phyloP scores from a whole-genome alignment of 2,113 vertebrate species.

The Pedetes capensis region DNA sequence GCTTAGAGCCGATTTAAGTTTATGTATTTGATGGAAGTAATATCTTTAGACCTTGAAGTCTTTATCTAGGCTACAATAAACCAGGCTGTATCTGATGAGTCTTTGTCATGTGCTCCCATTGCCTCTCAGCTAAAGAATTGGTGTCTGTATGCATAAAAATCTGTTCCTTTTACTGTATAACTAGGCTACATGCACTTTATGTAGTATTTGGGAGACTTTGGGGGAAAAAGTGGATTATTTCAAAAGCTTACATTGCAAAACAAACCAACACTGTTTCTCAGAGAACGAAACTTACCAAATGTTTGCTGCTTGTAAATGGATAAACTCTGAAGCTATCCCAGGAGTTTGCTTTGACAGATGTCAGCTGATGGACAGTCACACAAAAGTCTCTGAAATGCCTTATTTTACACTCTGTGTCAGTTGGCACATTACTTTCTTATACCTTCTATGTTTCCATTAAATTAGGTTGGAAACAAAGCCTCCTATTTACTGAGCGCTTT shows the following conservation, averaged over 20 bases:
- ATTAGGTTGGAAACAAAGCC: constrained; percentile 72
- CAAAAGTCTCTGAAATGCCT: constrained; percentile 70
- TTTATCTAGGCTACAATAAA: background rate
- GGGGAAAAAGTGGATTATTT: constrained; percentile 43
- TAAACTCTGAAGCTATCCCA: constrained; percentile 54
- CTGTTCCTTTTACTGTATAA: constrained; percentile 35
- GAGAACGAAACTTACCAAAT: constrained; percentile 42
- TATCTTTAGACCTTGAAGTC: background rate
- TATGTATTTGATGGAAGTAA: constrained; percentile 14
- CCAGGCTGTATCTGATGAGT: background rate
- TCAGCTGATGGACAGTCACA: constrained; percentile 70
- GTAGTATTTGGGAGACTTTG: background rate
- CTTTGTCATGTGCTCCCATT: background rate
- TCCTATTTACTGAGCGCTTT: constrained; percentile 65
- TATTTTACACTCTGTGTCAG: constrained; percentile 66
- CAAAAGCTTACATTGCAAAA: constrained; percentile 39
- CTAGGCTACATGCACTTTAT: background rate
- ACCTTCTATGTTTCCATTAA: constrained; percentile 72
- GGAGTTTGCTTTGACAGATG: constrained; percentile 73
- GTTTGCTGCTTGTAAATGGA: constrained; percentile 58
- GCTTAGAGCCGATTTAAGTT: background rate
- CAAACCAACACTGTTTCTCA: constrained; percentile 52
- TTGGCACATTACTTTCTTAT: constrained; percentile 70
- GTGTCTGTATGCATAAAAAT: constrained; percentile 28
- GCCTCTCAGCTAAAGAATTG: background rate